phyloP scores from a whole-genome alignment of 2,888 invertebrate species.

The Drosophila nr. medialis region DNA sequence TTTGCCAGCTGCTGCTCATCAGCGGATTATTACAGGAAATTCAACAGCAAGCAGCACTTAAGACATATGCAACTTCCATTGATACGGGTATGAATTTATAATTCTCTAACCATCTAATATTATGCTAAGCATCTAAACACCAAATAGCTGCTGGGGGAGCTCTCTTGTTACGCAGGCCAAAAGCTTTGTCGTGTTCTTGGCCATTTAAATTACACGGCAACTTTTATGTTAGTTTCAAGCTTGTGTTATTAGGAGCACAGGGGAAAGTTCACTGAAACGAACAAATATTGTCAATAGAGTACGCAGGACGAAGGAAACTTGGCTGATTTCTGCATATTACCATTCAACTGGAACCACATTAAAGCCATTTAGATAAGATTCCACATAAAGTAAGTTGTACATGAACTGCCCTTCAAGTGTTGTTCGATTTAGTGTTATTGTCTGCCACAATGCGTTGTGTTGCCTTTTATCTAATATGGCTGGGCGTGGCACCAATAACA shows the following conservation, averaged over 20 bases:
- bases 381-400: constrained; percentile 23
- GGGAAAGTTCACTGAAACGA: background rate
- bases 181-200: constrained; percentile 30
- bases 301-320: background rate
- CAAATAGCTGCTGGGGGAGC: background rate
- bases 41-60: constrained; percentile 42
- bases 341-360: constrained; percentile 16
- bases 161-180: constrained; percentile 1
- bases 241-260: background rate
- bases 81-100: constrained; percentile 43
- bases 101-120: constrained; percentile 33
- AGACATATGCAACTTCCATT: constrained; percentile 28
- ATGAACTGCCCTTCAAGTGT: constrained; percentile 50
- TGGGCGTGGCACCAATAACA: constrained; percentile 46
- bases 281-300: background rate
- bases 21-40: constrained; percentile 81
- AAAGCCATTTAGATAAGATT: constrained; percentile 34
- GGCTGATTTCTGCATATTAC: background rate
- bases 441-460: constrained; percentile 19
- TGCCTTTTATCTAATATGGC: constrained; percentile 46
- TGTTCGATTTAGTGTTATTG: constrained; percentile 70
- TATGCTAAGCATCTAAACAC: constrained; percentile 25
- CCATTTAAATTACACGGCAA: background rate
- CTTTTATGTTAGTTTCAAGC: constrained; percentile 25
- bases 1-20: constrained; percentile 81